Evolutionary conservation across 2,113 vertebrate species (phyloP), one percentile per base, ranked within the genome.

Genomic region (Lasiurus borealis): DNA sequence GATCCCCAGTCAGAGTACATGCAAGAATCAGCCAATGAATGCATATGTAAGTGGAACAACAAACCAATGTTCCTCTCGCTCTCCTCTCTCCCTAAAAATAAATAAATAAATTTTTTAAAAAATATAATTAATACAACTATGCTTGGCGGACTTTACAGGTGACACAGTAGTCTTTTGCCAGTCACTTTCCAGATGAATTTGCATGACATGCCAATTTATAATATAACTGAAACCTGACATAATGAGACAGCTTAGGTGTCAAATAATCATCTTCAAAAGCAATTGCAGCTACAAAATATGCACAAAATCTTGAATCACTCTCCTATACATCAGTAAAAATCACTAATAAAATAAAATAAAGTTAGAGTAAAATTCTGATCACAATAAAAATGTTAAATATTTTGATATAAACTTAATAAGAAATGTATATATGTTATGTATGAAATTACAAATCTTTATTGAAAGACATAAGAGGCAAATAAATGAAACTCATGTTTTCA

Each of bases 331-430:
- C 9, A 88, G 19, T 50, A 92, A 59, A 76, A 93, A n/a, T 48
- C 34, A 84, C 36, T 81, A 87, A 50, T 29, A n/a, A 86, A 92
- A 50, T 29, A n/a, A 86, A 92, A 84, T 92, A 75, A 95, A 88
- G 34, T 25, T 34, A 91, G 76, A 77, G 62, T 76, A 36, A 81
- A 88, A 90, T 59, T 73, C 54, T 57, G 29, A 90, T 62, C 82
- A 81, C 21, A 72, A 31, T 48, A n/a, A 86, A 92, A 84, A 86
- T 48, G 31, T 52, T 62, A 73, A 68, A 36, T 85, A 88, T 29
- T 13, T 52, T 52, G 25, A 75, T 36, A 82, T 59, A 68, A 88
- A 59, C 59, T 64, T 78, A 85, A 57, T 44, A 73, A 88, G 46
- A 88, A 83, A 85, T 59, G 6, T 23, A 23, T 27, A 34, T 36